A percentile compares a stretch with the other conserved stretches of the same genome.
These are phyloP conservation scores for Belonocnema kinseyi DNA, from an alignment of 1,140 invertebrate species.

Conservation along the genomic window DNA sequence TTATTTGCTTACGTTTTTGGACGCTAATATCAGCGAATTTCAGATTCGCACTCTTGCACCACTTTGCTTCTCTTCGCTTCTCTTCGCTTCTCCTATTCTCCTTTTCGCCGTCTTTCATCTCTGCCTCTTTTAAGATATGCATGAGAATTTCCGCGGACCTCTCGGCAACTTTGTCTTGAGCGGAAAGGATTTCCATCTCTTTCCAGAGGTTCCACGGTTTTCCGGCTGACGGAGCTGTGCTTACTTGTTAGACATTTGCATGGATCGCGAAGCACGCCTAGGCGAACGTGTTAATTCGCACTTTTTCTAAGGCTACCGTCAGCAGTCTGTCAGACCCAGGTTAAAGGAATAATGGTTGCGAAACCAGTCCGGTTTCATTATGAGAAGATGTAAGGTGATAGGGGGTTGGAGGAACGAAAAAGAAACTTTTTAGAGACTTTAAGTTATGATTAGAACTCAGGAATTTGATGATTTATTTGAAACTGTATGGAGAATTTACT, in stretches of 20 bases:
- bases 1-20: conserved; percentile 41
- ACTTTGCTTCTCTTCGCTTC: conserved; percentile 16
- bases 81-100: conserved; percentile 1
- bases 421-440: too few relatives aligned
- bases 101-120: conserved; percentile 35
- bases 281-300: conserved; percentile 59
- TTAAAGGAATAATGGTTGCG: conserved; percentile 8
- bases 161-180: conserved; percentile 22
- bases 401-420: not conserved
- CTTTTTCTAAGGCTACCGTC: conserved; percentile 29
- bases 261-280: conserved; percentile 33
- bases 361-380: not conserved
- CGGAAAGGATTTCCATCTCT: conserved; percentile 10
- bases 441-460: too few relatives aligned
- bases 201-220: not conserved
- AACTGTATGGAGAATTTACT: too few relatives aligned
- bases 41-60: conserved; percentile 39
- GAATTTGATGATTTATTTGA: too few relatives aligned
- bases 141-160: conserved; percentile 39
- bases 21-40: conserved; percentile 5
- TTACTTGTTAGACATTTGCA: conserved; percentile 23
- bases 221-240: conserved; percentile 15
- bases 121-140: conserved; percentile 41
- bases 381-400: not conserved
- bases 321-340: conserved; percentile 16